These are phyloP conservation scores for Bagarius yarrelli DNA, from an alignment of 2,113 vertebrate species.

Conservation along the genomic window DNA sequence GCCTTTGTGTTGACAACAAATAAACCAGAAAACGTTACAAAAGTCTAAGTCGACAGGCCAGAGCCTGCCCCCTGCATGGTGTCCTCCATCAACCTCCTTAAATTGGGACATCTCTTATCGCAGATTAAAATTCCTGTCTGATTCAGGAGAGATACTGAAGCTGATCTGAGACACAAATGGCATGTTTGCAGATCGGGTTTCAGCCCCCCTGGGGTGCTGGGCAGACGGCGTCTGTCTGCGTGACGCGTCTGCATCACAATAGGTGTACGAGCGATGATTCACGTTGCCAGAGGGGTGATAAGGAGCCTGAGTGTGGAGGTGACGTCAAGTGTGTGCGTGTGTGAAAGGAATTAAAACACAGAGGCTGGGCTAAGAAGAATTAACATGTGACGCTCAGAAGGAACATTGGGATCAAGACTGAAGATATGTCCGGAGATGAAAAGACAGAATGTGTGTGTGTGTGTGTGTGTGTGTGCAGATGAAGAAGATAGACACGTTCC, in stretches of 20 bases:
- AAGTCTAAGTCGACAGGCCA: conserved; percentile 25
- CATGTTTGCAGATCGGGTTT: conserved; percentile 56
- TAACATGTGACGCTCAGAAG: conserved; percentile 7
- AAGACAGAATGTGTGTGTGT: neutral
- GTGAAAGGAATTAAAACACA: neutral
- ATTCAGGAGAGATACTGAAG: conserved; percentile 39
- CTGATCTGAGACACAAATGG: conserved; percentile 59
- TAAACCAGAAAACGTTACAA: neutral
- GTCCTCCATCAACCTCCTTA: conserved; percentile 36
- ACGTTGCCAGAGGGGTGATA: conserved; percentile 34
- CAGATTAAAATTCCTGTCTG: conserved; percentile 47
- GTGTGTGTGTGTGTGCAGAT: neutral
- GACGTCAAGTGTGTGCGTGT: neutral
- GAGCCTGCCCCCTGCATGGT: conserved; percentile 10
- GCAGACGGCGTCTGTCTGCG: conserved; percentile 61
- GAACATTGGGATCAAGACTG: conserved; percentile 6
- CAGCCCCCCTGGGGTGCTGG: conserved; percentile 47
- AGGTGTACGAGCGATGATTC: conserved; percentile 48
- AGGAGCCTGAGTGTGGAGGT: neutral
- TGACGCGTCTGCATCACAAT: conserved; percentile 68
- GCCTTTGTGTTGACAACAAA: neutral
- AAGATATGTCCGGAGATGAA: conserved; percentile 27
- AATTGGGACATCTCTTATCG: conserved; percentile 46
- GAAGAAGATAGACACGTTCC: conserved; percentile 9
- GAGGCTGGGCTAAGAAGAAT: neutral